Base-by-base conservation (phyloP, 2,797 vertebrate genomes). In the Sebastes taczanowskii region DNA sequence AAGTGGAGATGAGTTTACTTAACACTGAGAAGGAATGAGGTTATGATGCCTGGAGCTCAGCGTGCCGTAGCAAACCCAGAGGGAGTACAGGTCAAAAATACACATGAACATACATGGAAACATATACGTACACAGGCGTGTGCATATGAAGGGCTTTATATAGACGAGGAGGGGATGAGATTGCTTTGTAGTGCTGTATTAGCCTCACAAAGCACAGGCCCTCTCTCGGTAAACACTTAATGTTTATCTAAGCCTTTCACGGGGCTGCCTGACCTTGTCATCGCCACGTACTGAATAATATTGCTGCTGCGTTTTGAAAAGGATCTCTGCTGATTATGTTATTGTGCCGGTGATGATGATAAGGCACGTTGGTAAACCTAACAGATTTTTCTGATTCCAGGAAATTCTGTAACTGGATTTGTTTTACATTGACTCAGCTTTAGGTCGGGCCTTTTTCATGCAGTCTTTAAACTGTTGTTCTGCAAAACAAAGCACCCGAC, bases 1-100 rank as follows among this genome's bases (percentile, higher is more conserved):
- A 64, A 46, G 58, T 3, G 29, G 82, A 68, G 67, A 86, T 46
- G 82, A 78, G 64, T 85, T 88, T 81, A 81, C 84, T 84, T 80
- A 27, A 49, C 52, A 71, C n/a, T 10, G 66, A 67, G 82, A 70
- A 77, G 72, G 86, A 89, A 83, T 77, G 77, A 81, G 77, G 75
- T 86, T 78, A 74, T 32, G 63, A 71, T 86, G 69, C 77, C 62
- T 38, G 69, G 81, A 86, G 80, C 81, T 49, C 27, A 0, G 64
- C 25, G 34, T 80, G 29, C 71, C 71, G 10, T 71, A 63, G 6
- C 67, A 75, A 74, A 32, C 53, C 77, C 38, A 5, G 35, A 32
- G 71, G 59, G 52, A 81, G 6, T 14, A 56, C 63, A 72, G 65
- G 7, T 66, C n/a, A 42, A 13, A 77, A 69, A 75, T 11, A 73